Base-by-base conservation (phyloP, 2,113 vertebrate genomes). In the Excalfactoria chinensis region DNA sequence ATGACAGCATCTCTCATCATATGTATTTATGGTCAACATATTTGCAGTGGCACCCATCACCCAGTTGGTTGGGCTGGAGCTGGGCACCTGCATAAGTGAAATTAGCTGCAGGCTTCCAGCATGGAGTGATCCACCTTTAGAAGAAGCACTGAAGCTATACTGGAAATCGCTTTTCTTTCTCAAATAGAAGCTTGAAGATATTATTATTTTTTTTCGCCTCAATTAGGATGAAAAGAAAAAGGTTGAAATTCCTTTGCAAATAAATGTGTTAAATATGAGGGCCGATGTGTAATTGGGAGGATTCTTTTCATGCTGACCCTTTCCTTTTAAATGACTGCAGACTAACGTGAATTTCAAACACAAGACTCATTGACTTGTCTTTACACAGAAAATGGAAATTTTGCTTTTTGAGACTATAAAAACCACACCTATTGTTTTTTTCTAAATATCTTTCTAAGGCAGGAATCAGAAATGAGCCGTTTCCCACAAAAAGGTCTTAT, bases 341-440 rank as follows among this genome's bases (percentile, higher is more conserved):
- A 37, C n/a, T 40, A 88, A 87, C 40, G 56, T 68, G 84, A 77
- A 89, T 89, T 94, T 92, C 82, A 95, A 95, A 94, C 0, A 0
- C 30, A 55, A 82, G 75, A 4, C 30, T 56, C 6, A 0, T 95
- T 92, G 75, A 4, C 25, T 56, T 6, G 0, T 37, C 95, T 94
- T 93, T 91, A 90, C 84, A 83, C 80, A 88, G 44, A 93, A 93
- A 87, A 96, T 95, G 95, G 78, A 95, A 96, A 96, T 93, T 91
- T 46, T 70, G 41, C 74, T 91, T 93, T 93, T 95, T 85, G 82
- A 93, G 90, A 96, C 77, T 40, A 32, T 7, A 91, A 71, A 87
- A 96, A 92, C 92, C 95, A 94, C 93, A 79, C 77, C 92, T 92
- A 73, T 60, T 89, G 89, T 89, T 92, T 90, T 89, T 69, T 91